Base-by-base conservation (phyloP, 2,113 vertebrate species). In the Pelobates fuscus region DNA sequence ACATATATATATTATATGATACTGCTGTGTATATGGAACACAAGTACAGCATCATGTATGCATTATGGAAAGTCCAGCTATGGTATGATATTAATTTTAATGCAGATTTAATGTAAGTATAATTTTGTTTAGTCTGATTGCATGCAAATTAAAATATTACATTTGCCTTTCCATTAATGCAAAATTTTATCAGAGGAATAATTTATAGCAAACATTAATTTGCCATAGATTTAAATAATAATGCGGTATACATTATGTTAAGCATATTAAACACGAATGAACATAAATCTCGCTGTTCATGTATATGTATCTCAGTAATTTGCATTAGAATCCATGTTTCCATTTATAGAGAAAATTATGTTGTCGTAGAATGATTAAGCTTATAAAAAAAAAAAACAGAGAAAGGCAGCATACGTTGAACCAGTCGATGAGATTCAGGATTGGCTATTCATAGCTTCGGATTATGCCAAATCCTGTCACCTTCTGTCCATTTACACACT, bases 391-490 rank as follows among this genome's bases (percentile, higher is more conserved):
- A 58, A 26, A 24, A 41, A n/a, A 58, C 54, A 58, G n/a, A 37
- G 20, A 55, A 23, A 15, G n/a, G 59, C 25, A 25, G 25, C 4
- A 59, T 44, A 30, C 10, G 54, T 59, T 67, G 23, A 26, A 32
- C 26, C 61, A 43, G 54, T 57, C 23, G 32, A 63, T 24, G 2
- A 60, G 24, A 18, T 52, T 46, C 52, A 46, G n/a, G 25, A 60
- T 17, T 32, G 46, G 55, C 73, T 75, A 75, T 67, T 67, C 63
- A 75, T 75, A 67, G 72, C 18, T 8, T 29, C n/a, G 44, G 72
- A 49, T 75, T 67, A 75, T 59, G 43, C 57, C 65, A 76, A 76
- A 76, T 49, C 73, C 41, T 20, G 21, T 67, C 55, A 61, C 73
- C 73, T 68, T 68, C 64, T 77, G 73, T 68, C 73, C 60, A 54